These are phyloP conservation scores for Habrosyne pyritoides DNA, from an alignment of 2,888 invertebrate genomes.

Conservation along the genomic window DNA sequence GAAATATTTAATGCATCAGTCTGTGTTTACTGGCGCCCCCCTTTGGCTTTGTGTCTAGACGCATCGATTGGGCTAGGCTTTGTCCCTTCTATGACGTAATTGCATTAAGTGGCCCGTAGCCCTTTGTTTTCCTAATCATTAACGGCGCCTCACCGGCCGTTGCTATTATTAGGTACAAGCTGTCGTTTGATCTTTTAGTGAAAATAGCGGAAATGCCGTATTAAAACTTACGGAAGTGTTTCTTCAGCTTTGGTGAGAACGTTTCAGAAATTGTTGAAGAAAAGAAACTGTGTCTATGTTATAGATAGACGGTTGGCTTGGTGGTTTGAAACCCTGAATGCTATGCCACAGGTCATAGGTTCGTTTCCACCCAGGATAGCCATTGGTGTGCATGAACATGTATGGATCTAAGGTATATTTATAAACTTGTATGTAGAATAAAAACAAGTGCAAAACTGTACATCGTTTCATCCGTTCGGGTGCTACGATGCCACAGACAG, in stretches of 20 bases:
- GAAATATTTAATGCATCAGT: conserved; percentile 35
- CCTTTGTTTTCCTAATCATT: conserved; percentile 45
- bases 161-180: background rate
- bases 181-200: background rate
- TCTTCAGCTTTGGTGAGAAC: background rate
- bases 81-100: conserved; percentile 45
- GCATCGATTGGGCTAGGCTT: conserved; percentile 69
- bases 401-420: too few species aligned
- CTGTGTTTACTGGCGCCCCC: conserved; percentile 45
- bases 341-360: too few species aligned
- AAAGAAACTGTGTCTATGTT: background rate
- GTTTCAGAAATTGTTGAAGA: background rate
- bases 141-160: conserved; percentile 1
- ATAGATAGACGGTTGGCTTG: too few species aligned
- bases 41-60: conserved; percentile 68
- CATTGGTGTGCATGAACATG: too few species aligned
- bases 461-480: too few species aligned
- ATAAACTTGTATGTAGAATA: too few species aligned
- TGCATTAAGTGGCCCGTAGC: conserved; percentile 44
- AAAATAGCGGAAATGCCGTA: background rate
- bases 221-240: background rate
- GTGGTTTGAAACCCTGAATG: too few species aligned
- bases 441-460: too few species aligned
- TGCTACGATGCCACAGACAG: too few species aligned
- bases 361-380: too few species aligned